Percentiles rank a stretch among this genome's conserved stretches.
Evolutionary conservation across 2,113 vertebrate species (phyloP).

Genomic region (Desmodus rotundus): DNA sequence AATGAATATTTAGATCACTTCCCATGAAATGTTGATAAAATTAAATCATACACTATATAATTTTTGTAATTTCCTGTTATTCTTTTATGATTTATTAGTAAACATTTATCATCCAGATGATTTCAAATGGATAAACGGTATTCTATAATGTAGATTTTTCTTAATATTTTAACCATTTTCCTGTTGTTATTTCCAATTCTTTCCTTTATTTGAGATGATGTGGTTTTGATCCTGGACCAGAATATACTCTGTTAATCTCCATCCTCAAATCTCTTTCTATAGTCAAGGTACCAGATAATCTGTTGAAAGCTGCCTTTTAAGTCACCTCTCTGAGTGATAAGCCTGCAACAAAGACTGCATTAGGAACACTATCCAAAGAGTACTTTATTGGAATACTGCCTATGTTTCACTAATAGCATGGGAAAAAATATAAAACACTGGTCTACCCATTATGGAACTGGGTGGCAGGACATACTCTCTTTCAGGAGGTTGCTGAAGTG

Average conservation of each 20-base stretch:
- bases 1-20: background rate
- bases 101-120: background rate
- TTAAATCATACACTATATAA: background rate
- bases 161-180: background rate
- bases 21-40: background rate
- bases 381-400: background rate
- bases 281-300: no score
- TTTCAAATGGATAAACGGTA: background rate
- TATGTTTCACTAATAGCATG: background rate
- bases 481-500: background rate
- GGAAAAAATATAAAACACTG: no score
- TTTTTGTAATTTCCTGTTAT: background rate
- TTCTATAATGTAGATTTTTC: background rate
- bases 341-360: background rate
- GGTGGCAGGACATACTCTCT: background rate
- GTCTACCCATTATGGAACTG: background rate
- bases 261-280: background rate
- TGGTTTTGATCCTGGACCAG: background rate
- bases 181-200: background rate
- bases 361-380: background rate
- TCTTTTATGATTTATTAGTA: background rate
- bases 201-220: background rate
- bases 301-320: background rate
- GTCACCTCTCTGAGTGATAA: background rate
- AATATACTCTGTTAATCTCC: background rate